A percentile compares a stretch with the other conserved stretches of the same genome.
These are phyloP conservation scores for Eupsilia transversa DNA, from an alignment of 2,888 invertebrate species.

Conservation along the genomic window DNA sequence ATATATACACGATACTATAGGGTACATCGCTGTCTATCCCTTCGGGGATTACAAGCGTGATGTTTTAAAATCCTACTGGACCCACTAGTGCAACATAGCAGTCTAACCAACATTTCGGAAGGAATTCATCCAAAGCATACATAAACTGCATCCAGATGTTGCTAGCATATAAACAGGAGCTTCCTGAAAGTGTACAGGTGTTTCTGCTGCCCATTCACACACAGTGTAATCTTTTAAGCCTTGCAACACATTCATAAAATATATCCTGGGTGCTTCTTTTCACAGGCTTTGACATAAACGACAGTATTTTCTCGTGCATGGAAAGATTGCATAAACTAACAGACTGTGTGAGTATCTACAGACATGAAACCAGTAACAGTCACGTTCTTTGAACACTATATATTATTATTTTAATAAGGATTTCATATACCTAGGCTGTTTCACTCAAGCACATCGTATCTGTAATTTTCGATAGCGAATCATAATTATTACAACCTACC, in stretches of 20 bases:
- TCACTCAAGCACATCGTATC: neutral
- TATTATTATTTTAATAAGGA: too few relatives aligned
- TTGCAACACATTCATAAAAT: neutral
- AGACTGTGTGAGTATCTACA: too few relatives aligned
- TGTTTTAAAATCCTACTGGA: neutral
- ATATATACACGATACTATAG: too few relatives aligned
- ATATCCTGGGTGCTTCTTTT: neutral
- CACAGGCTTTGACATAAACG: neutral
- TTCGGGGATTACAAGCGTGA: too few relatives aligned
- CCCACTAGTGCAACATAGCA: neutral
- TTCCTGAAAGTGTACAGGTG: neutral
- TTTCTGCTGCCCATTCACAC: neutral
- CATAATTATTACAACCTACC: neutral
- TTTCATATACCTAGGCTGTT: neutral
- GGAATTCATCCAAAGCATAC: neutral
- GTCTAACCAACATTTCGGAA: neutral
- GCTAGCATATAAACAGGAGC: neutral
- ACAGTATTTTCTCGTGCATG: neutral
- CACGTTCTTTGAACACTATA: neutral
- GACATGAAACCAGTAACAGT: neutral
- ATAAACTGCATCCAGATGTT: neutral
- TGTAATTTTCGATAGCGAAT: neutral
- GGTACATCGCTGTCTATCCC: too few relatives aligned
- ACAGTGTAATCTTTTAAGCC: conserved; percentile 19
- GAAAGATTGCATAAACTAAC: neutral